Conservation (phyloP, 1,140 invertebrate genomes). For the Piezodorus guildinii region DNA sequence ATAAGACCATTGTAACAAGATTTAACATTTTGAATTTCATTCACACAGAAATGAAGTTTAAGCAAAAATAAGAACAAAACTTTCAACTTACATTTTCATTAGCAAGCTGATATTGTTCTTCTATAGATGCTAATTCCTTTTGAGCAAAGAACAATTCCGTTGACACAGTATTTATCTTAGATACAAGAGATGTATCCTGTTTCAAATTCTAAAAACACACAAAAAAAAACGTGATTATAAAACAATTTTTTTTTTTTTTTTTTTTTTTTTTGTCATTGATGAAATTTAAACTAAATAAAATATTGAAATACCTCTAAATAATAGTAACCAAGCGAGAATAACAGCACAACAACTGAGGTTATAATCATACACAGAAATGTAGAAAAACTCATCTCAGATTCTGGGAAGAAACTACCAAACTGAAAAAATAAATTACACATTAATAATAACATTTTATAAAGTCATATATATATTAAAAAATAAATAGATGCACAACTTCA, state of each 20-base stretch:
- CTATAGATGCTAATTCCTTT: slow-evolving; percentile 23
- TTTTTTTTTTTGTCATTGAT: no score
- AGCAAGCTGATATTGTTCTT: slow-evolving; percentile 23
- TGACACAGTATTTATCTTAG: slow-evolving; percentile 49
- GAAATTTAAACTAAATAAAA: slow-evolving; percentile 6
- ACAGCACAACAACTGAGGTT: slow-evolving; percentile 51
- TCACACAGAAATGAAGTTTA: background rate
- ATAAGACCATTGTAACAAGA: no score
- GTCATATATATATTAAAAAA: no score
- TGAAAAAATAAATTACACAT: background rate
- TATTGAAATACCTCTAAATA: slow-evolving; percentile 44
- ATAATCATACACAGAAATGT: slow-evolving; percentile 33
- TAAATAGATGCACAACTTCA: no score
- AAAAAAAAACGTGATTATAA: background rate
- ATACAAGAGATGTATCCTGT: slow-evolving; percentile 45
- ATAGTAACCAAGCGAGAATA: slow-evolving; percentile 65
- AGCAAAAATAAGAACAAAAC: no score
- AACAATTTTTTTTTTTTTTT: no score
- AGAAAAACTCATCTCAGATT: background rate
- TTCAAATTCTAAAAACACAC: slow-evolving; percentile 40
- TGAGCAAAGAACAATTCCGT: slow-evolving; percentile 30
- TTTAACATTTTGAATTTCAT: no score
- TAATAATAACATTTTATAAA: no score
- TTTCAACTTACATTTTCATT: slow-evolving; percentile 19
- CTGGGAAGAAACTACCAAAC: background rate